Evolutionary conservation across 30 jellyfish, hydroid and myxozoan species (phyloP).

Genomic region (Aurelia coerulea): DNA sequence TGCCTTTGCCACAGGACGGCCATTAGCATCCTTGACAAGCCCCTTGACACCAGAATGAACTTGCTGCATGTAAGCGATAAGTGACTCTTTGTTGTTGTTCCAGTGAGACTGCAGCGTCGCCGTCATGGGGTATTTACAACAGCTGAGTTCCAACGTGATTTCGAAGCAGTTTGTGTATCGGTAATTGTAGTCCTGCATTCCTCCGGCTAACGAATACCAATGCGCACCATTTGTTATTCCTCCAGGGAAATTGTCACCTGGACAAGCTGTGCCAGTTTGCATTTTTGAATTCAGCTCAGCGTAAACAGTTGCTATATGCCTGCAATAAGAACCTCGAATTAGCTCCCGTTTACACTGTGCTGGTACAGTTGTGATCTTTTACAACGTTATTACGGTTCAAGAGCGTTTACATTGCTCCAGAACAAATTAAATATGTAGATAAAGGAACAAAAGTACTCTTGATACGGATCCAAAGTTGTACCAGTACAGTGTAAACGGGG

Average conservation of each 20-base stretch:
- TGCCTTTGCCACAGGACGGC: conserved; percentile 66
- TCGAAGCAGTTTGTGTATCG: conserved; percentile 91
- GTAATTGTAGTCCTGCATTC: conserved; percentile 99
- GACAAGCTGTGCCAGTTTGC: conserved; percentile 86
- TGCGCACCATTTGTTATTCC: conserved; percentile 98
- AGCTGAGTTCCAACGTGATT: conserved; percentile 89
- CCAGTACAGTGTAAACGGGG: too few species aligned
- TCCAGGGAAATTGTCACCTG: conserved; percentile 71
- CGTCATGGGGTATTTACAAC: conserved; percentile 75
- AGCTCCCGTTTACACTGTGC: neutral
- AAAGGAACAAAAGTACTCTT: too few species aligned
- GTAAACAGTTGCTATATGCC: conserved; percentile 81
- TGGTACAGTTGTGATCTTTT: too few species aligned
- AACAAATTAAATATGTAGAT: too few species aligned
- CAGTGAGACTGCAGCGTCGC: conserved; percentile 50
- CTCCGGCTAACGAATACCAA: conserved; percentile 93
- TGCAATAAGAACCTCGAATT: neutral
- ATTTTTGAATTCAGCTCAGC: conserved; percentile 80
- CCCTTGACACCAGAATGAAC: conserved; percentile 97
- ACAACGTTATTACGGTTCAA: too few species aligned
- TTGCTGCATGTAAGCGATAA: conserved; percentile 74
- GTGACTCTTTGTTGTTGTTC: conserved; percentile 72
- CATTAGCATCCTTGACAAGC: conserved; percentile 26
- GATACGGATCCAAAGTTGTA: too few species aligned
- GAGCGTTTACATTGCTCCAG: too few species aligned